phyloP scores from a whole-genome alignment of 2,888 invertebrate genomes.

The Diaperis boleti region DNA sequence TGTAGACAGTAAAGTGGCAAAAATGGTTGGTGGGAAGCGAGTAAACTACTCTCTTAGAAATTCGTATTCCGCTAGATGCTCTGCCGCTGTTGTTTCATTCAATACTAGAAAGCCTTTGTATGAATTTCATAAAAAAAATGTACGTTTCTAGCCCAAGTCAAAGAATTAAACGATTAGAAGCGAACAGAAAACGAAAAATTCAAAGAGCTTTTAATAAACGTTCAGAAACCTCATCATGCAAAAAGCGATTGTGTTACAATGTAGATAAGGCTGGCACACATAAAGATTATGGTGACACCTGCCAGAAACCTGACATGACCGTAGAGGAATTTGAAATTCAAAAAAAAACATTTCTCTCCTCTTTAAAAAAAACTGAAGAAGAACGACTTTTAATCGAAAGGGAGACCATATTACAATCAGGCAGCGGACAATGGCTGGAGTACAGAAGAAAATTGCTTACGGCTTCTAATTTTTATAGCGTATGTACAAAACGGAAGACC shows the following conservation, averaged over 20 bases:
- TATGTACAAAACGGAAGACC: constrained; percentile 13
- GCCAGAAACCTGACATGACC: constrained; percentile 2
- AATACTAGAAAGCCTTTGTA: neutral
- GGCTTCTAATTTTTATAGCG: constrained; percentile 27
- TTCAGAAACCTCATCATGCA: neutral
- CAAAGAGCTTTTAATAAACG: neutral
- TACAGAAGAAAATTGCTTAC: constrained; percentile 27
- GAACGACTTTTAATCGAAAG: constrained; percentile 10
- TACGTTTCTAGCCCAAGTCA: neutral
- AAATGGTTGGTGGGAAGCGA: constrained; percentile 7
- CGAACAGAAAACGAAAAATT: neutral
- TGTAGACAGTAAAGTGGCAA: constrained; percentile 1
- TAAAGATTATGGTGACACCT: neutral
- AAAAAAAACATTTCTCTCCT: neutral
- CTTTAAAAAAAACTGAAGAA: constrained; percentile 3
- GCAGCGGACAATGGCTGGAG: constrained; percentile 22
- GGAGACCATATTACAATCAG: constrained; percentile 24
- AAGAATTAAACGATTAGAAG: neutral
- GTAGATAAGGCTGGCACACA: neutral
- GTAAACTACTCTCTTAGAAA: constrained; percentile 27
- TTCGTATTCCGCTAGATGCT: neutral
- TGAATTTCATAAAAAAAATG: neutral
- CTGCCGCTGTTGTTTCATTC: neutral
- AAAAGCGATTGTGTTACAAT: neutral
- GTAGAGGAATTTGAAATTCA: neutral